Evolutionary conservation across 2,113 vertebrate genomes (phyloP).

Genomic region (Raja brachyura): DNA sequence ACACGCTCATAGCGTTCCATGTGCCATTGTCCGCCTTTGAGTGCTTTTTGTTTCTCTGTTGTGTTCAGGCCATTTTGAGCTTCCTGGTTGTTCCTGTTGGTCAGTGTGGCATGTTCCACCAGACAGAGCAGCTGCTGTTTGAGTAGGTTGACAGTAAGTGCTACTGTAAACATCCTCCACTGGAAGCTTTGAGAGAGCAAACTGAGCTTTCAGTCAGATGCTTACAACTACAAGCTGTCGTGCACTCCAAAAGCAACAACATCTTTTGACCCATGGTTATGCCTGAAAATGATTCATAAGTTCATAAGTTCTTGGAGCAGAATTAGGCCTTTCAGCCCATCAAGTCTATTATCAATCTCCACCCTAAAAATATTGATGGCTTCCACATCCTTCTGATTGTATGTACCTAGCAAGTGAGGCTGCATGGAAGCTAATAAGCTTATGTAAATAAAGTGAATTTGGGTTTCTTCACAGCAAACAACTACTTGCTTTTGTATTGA

Average conservation of each 20-base stretch:
- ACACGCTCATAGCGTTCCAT: neutral
- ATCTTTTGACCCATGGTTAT: neutral
- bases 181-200: constrained; percentile 86
- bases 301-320: too few species aligned
- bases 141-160: constrained; percentile 61
- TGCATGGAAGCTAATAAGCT: neutral
- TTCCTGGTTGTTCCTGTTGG: too few species aligned
- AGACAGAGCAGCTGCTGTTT: neutral
- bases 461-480: neutral
- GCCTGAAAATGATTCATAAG: neutral
- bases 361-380: too few species aligned
- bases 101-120: neutral
- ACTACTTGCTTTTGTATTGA: neutral
- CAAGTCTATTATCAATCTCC: too few species aligned
- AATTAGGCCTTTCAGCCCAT: too few species aligned
- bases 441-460: neutral
- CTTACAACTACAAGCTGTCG: constrained; percentile 96
- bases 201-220: constrained; percentile 98
- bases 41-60: neutral
- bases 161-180: constrained; percentile 99
- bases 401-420: too few species aligned
- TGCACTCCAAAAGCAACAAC: constrained; percentile 58
- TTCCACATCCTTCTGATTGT: neutral
- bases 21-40: neutral
- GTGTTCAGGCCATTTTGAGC: neutral